Percentiles rank a stretch among this genome's conserved stretches.
These are phyloP conservation scores for Glareola pratincola DNA, from an alignment of 2,113 vertebrate species.

Conservation along the genomic window DNA sequence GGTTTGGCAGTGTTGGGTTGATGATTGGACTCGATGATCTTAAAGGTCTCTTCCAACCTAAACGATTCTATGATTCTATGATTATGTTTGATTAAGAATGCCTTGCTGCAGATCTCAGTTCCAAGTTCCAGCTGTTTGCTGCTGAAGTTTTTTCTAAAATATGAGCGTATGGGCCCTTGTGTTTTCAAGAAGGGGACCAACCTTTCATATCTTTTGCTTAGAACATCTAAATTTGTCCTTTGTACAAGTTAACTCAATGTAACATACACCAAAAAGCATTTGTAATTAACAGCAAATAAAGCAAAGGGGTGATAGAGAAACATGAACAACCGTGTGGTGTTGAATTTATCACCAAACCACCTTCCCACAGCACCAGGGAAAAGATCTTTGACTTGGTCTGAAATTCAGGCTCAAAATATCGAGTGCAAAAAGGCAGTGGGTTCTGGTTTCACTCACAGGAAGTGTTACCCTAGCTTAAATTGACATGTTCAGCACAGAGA, in stretches of 20 bases:
- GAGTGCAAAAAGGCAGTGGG: neutral
- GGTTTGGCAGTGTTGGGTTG: neutral
- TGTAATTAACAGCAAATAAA: neutral
- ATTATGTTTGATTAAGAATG: neutral
- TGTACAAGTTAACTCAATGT: neutral
- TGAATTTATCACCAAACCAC: neutral
- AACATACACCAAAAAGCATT: neutral
- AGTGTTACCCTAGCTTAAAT: neutral
- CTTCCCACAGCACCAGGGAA: neutral
- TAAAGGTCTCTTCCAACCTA: neutral
- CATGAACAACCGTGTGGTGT: accelerated
- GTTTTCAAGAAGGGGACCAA: neutral
- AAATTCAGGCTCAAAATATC: neutral
- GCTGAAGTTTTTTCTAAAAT: neutral
- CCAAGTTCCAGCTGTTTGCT: neutral
- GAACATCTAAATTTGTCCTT: neutral
- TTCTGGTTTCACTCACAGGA: neutral
- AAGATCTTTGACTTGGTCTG: neutral
- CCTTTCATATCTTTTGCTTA: neutral
- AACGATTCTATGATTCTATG: neutral
- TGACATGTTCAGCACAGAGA: neutral
- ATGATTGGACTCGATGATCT: neutral
- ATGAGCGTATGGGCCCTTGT: neutral
- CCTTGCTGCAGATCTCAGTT: neutral
- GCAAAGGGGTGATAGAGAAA: neutral